A percentile compares a stretch with the other conserved stretches of the same genome.
Evolutionary conservation across 2,888 invertebrate species (phyloP).

Genomic region (Cephus pygmeus): DNA sequence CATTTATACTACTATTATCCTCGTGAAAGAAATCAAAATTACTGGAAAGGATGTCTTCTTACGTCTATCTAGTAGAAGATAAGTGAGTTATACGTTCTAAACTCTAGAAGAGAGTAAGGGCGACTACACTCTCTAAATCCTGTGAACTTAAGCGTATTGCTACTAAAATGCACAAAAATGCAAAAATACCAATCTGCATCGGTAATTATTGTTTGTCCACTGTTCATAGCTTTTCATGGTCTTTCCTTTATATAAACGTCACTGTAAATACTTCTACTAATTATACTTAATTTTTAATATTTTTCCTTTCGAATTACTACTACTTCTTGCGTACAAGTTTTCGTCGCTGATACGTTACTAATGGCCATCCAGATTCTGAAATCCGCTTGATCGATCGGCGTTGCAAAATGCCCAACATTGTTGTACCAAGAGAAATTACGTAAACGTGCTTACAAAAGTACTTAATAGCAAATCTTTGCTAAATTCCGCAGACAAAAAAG

Average conservation of each 20-base stretch:
- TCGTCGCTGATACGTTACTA: background rate
- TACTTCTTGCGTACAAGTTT: background rate
- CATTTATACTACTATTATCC: slow-evolving; percentile 24
- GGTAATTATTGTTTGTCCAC: slow-evolving; percentile 26
- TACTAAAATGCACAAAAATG: slow-evolving; percentile 9
- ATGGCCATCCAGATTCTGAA: background rate
- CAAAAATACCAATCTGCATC: slow-evolving; percentile 18
- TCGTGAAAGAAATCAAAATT: slow-evolving; percentile 41
- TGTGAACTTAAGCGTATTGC: background rate
- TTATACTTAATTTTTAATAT: slow-evolving; percentile 33
- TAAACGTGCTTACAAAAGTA: background rate
- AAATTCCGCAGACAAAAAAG: background rate
- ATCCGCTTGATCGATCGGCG: background rate
- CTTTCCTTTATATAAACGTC: slow-evolving; percentile 28
- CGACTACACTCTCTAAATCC: background rate
- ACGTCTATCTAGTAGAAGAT: background rate
- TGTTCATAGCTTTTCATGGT: slow-evolving; percentile 33
- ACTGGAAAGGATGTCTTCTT: slow-evolving; percentile 15
- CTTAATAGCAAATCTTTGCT: background rate
- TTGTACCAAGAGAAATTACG: background rate
- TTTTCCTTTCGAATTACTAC: background rate
- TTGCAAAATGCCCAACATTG: background rate
- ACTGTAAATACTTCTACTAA: slow-evolving; percentile 46
- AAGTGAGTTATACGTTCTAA: background rate
- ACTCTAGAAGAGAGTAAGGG: background rate